Evolutionary conservation across 2,888 invertebrate species (phyloP).

Genomic region (Falcaria lacertinaria): DNA sequence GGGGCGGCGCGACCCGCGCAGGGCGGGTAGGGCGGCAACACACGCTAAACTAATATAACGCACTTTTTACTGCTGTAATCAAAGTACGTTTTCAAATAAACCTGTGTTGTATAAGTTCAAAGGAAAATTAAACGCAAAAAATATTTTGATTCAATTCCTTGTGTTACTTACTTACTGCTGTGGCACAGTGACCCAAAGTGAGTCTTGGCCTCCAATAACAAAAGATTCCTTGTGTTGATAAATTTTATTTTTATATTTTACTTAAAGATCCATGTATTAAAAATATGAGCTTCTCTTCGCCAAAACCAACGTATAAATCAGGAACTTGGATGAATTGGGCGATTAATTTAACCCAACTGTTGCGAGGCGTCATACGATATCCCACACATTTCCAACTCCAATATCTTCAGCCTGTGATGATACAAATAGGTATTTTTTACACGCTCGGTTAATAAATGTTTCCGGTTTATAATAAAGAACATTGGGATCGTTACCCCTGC

Average conservation of each 20-base stretch:
- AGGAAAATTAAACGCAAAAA: too few species aligned
- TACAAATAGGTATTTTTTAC: conserved; percentile 44
- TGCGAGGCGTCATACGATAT: not conserved
- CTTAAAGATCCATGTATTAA: too few species aligned
- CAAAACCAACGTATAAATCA: too few species aligned
- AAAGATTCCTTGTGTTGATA: too few species aligned
- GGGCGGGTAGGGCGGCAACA: conserved; percentile 71
- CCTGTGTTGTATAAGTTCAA: not conserved
- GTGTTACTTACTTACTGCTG: too few species aligned
- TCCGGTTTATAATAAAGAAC: conserved; percentile 73
- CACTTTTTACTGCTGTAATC: conserved; percentile 27
- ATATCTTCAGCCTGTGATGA: conserved; percentile 3
- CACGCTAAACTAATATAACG: conserved; percentile 60
- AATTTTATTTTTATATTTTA: too few species aligned
- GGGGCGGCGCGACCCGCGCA: conserved; percentile 59
- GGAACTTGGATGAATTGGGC: too few species aligned
- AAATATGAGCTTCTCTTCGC: too few species aligned
- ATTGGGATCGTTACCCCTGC: conserved; percentile 55
- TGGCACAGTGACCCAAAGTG: too few species aligned
- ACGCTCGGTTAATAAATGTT: conserved; percentile 65
- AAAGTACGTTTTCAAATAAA: not conserved
- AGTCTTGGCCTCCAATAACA: too few species aligned
- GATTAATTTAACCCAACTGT: not conserved
- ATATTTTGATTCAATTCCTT: too few species aligned
- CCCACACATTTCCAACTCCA: not conserved